These are phyloP conservation scores for Cepphus grylle DNA, from an alignment of 2,113 vertebrate genomes.

Conservation along the genomic window DNA sequence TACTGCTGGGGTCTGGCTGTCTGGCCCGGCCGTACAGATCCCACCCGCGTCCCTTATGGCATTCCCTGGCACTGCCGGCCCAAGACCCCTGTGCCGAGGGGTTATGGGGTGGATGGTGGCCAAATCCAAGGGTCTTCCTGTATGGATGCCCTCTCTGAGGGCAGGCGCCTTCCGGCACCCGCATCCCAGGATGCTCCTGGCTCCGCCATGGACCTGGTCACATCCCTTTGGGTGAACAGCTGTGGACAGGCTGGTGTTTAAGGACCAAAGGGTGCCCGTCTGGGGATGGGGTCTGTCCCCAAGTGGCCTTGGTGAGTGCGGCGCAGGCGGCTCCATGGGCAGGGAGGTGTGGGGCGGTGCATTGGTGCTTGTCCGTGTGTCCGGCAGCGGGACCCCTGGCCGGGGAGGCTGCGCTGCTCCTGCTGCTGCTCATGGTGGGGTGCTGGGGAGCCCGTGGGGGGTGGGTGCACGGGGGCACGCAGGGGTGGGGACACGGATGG, in stretches of 20 bases:
- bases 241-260: accelerated
- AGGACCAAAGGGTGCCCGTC: not conserved
- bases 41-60: accelerated
- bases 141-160: accelerated
- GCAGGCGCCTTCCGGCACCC: accelerated
- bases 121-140: accelerated
- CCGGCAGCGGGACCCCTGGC: accelerated
- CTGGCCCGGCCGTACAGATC: accelerated
- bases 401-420: not conserved
- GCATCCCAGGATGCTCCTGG: accelerated
- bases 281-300: accelerated
- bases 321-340: accelerated
- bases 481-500: too few species aligned
- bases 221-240: not conserved
- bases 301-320: accelerated
- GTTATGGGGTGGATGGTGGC: too few species aligned
- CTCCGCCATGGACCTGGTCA: not conserved
- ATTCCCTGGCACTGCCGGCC: accelerated
- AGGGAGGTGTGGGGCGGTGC: accelerated
- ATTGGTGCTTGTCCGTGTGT: not conserved
- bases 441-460: not conserved
- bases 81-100: accelerated
- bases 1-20: not conserved
- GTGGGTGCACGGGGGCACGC: not conserved
- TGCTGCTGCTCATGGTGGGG: not conserved